Conservation (phyloP, 1,140 invertebrate species). For the Diuraphis noxia region DNA sequence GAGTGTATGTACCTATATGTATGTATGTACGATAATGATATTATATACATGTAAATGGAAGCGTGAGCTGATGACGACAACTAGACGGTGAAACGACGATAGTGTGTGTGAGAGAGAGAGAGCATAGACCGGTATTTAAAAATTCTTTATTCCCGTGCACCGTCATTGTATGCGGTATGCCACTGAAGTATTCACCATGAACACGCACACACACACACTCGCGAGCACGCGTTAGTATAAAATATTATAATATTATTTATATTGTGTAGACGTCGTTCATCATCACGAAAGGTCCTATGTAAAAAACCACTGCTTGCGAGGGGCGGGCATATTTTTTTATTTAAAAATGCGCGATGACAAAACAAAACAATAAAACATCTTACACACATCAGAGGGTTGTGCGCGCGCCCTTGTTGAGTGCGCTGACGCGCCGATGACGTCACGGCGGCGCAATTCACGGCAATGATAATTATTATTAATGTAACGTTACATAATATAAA, state of each 20-base stretch:
- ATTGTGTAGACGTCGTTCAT: not conserved
- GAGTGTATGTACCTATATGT: not conserved
- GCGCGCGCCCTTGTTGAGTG: not conserved
- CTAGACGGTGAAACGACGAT: not conserved
- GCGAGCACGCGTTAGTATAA: not conserved
- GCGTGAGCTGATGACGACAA: not conserved
- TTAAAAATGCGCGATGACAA: not conserved
- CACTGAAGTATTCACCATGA: not conserved
- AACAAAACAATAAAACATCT: not conserved
- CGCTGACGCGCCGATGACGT: not conserved
- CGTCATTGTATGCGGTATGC: conserved; percentile 25
- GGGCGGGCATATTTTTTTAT: not conserved
- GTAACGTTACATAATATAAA: not conserved
- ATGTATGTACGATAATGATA: not conserved
- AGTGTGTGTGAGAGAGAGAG: not conserved
- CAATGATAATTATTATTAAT: not conserved
- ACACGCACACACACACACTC: not conserved
- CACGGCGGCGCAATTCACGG: not conserved
- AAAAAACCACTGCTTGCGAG: not conserved
- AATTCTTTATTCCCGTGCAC: conserved; percentile 6
- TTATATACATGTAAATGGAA: not conserved
- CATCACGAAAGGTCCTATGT: not conserved
- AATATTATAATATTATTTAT: conserved; percentile 2
- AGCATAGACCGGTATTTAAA: not conserved
- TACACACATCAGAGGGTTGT: not conserved